phyloP scores from a whole-genome alignment of 1,140 invertebrate genomes.

The Habropoda laboriosa region DNA sequence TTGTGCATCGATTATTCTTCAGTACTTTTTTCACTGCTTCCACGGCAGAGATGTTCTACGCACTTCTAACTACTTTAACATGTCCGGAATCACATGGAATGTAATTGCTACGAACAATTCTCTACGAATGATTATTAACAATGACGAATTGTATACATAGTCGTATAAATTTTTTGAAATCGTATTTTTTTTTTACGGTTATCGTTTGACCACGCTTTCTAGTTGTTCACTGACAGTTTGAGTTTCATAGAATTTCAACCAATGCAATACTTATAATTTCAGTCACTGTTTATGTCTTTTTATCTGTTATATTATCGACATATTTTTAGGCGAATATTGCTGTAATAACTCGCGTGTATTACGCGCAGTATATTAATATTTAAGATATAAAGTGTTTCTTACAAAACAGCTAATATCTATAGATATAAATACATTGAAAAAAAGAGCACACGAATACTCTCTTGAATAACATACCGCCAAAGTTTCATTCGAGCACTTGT shows the following conservation, averaged over 20 bases:
- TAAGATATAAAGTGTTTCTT: background rate
- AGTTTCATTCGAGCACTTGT: slow-evolving; percentile 21
- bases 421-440: slow-evolving; percentile 26
- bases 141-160: slow-evolving; percentile 22
- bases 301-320: background rate
- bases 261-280: background rate
- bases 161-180: slow-evolving; percentile 5
- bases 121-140: background rate
- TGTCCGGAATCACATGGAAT: slow-evolving; percentile 25
- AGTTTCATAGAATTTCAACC: background rate
- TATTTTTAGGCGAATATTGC: background rate
- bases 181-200: slow-evolving; percentile 10
- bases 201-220: background rate
- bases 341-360: background rate
- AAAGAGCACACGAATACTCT: slow-evolving; percentile 20
- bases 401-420: slow-evolving; percentile 1
- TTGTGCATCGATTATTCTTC: slow-evolving; percentile 37
- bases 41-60: background rate
- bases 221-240: background rate
- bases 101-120: background rate
- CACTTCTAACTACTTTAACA: background rate
- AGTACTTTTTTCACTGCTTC: slow-evolving; percentile 9
- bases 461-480: slow-evolving; percentile 30
- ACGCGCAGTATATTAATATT: slow-evolving; percentile 8
- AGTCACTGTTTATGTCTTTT: background rate